Evolutionary conservation across 2,888 invertebrate genomes (phyloP).

Genomic region (Amphipyra berbera): DNA sequence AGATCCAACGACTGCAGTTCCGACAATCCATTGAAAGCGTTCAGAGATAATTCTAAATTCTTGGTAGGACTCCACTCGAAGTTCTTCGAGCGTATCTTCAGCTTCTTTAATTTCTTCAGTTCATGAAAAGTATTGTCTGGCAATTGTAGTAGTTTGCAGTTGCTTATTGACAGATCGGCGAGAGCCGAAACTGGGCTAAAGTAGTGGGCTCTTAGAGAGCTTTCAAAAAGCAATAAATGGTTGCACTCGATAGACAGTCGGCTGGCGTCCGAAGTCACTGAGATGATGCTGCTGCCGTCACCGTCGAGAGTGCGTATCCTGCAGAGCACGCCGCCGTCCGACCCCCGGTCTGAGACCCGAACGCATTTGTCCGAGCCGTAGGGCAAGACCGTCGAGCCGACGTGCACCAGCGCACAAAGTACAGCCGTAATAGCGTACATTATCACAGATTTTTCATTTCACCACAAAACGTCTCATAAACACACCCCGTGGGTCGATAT

Average conservation of each 20-base stretch:
- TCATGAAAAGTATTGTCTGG: constrained; percentile 95
- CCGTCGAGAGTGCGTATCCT: constrained; percentile 93
- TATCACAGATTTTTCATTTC: constrained; percentile 89
- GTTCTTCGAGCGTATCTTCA: constrained; percentile 95
- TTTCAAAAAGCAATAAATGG: constrained; percentile 94
- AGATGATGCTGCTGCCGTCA: constrained; percentile 91
- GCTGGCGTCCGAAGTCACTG: constrained; percentile 92
- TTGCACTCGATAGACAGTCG: constrained; percentile 94
- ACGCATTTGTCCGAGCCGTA: constrained; percentile 88
- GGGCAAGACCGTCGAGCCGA: constrained; percentile 88
- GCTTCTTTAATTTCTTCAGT: constrained; percentile 93
- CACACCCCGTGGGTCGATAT: constrained; percentile 89
- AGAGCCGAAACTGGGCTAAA: constrained; percentile 93
- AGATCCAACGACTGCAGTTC: constrained; percentile 95
- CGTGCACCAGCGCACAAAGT: constrained; percentile 88
- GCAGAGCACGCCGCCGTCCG: constrained; percentile 91
- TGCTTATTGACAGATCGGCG: constrained; percentile 93
- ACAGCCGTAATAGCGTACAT: constrained; percentile 84
- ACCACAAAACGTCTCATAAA: constrained; percentile 88
- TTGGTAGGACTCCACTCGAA: constrained; percentile 94
- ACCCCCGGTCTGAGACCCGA: constrained; percentile 81
- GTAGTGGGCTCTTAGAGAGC: constrained; percentile 92
- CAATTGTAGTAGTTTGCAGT: constrained; percentile 94
- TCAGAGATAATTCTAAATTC: constrained; percentile 93
- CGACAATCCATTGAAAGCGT: constrained; percentile 93